Percentiles rank a stretch among this genome's conserved stretches.
These are phyloP conservation scores for Euphonia xanthogaster DNA, from an alignment of 2,797 vertebrate species.

Conservation along the genomic window DNA sequence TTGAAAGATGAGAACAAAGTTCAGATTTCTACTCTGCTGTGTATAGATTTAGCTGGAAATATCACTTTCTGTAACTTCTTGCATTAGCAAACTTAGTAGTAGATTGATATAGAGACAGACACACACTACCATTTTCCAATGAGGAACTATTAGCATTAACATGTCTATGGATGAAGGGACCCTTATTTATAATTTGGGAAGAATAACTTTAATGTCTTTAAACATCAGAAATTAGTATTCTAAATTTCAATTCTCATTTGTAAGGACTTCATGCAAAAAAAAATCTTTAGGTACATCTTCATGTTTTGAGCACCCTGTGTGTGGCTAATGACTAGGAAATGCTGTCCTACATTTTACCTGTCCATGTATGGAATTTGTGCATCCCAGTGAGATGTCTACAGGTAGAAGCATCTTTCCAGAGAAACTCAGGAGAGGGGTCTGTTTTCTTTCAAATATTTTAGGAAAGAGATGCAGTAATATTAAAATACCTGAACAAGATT, in stretches of 20 bases:
- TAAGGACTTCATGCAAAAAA: neutral
- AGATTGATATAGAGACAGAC: neutral
- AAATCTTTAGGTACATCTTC: neutral
- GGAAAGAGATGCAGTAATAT: neutral
- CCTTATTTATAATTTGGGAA: neutral
- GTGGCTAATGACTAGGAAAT: neutral
- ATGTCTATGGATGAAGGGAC: neutral
- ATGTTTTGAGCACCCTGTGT: neutral
- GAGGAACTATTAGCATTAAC: neutral
- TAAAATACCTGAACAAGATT: conserved; percentile 79
- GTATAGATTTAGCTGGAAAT: neutral
- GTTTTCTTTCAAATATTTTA: neutral
- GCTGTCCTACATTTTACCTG: neutral
- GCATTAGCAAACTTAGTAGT: neutral
- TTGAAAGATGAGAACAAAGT: neutral
- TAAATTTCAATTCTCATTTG: neutral
- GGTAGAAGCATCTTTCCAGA: neutral
- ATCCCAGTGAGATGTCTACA: neutral
- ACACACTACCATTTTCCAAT: neutral
- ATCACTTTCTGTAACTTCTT: neutral
- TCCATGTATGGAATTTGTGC: accelerated
- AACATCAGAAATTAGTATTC: neutral
- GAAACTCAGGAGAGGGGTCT: neutral
- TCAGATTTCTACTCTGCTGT: neutral
- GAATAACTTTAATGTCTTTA: neutral